These are phyloP conservation scores for Bombyx huttoni DNA, from an alignment of 2,888 invertebrate genomes.

Conservation along the genomic window DNA sequence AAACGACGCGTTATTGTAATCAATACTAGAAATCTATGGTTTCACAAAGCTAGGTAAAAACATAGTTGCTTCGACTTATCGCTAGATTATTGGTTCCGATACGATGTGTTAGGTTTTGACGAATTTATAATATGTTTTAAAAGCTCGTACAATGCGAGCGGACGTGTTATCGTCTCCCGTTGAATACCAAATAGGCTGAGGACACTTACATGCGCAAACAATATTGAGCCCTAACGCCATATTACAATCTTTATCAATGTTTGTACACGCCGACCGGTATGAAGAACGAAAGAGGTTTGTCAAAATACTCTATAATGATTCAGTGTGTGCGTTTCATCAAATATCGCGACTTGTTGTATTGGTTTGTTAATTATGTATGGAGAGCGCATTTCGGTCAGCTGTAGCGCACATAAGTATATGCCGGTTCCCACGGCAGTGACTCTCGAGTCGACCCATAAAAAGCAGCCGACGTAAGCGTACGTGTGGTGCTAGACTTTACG, in stretches of 20 bases:
- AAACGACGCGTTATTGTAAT: constrained; percentile 39
- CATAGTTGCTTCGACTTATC: constrained; percentile 16
- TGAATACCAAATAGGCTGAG: constrained; percentile 43
- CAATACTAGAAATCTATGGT: constrained; percentile 59
- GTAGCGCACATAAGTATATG: constrained; percentile 63
- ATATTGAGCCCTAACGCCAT: constrained; percentile 28
- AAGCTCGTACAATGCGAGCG: constrained; percentile 39
- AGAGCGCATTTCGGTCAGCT: constrained; percentile 72
- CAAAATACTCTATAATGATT: constrained; percentile 40
- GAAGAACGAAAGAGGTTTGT: constrained; percentile 36
- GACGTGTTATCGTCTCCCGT: constrained; percentile 39
- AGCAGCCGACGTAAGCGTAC: constrained; percentile 61
- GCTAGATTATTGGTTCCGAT: constrained; percentile 42
- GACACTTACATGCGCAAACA: constrained; percentile 18
- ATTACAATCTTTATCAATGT: constrained; percentile 20
- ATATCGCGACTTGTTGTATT: constrained; percentile 52
- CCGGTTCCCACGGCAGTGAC: constrained; percentile 69
- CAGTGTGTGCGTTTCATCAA: constrained; percentile 33
- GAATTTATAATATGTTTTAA: constrained; percentile 49
- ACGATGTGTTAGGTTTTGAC: constrained; percentile 38
- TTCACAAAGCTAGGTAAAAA: constrained; percentile 40
- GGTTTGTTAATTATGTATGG: constrained; percentile 69
- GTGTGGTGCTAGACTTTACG: constrained; percentile 63
- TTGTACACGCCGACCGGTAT: constrained; percentile 21
- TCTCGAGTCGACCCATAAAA: constrained; percentile 63